Base-by-base conservation (phyloP, 2,797 vertebrate species). In the Hippocampus kuda region DNA sequence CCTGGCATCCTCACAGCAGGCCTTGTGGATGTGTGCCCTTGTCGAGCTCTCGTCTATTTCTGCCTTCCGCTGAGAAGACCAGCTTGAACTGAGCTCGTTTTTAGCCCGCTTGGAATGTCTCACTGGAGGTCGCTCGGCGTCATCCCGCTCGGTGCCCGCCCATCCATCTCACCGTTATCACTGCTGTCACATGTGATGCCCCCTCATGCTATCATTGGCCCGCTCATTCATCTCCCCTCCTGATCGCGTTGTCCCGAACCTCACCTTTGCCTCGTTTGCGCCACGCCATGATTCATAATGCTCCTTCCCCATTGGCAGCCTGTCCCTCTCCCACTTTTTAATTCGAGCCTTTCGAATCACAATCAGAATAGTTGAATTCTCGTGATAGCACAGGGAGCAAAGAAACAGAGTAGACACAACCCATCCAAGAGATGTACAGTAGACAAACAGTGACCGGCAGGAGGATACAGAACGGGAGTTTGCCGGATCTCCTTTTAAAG, bases 201-300 rank as follows among this genome's bases (percentile, higher is more conserved):
- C 7, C 34, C 7, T 7, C 34, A 38, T 38, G 34, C 7, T 8
- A 12, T 27, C 26, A 6, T 27, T 38, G 30, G 59, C 20, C 59
- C 59, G 34, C 7, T 61, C n/a, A 8, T 48, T 15, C 42, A 65
- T 65, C 57, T 65, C 63, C 18, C 22, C 30, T 48, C n/a, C 24
- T 16, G 22, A 65, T 44, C n/a, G 44, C 18, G 6, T 48, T 27
- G 46, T 65, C 64, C 64, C 38, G n/a, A 46, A 65, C 64, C 15
- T 49, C 64, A 65, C 64, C 64, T 65, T 65, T 48, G 24, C 42
- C 63, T 65, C 24, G 24, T 64, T 65, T 48, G 46, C 64, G 18
- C 24, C 22, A 24, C 44, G 6, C 24, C 22, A 34, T 7, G 57
- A 27, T 30, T 60, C 27, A 30, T 60, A 18, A 18, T 60, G 30